These are phyloP conservation scores for Aphis craccivora DNA, from an alignment of 1,140 invertebrate genomes.

Conservation along the genomic window DNA sequence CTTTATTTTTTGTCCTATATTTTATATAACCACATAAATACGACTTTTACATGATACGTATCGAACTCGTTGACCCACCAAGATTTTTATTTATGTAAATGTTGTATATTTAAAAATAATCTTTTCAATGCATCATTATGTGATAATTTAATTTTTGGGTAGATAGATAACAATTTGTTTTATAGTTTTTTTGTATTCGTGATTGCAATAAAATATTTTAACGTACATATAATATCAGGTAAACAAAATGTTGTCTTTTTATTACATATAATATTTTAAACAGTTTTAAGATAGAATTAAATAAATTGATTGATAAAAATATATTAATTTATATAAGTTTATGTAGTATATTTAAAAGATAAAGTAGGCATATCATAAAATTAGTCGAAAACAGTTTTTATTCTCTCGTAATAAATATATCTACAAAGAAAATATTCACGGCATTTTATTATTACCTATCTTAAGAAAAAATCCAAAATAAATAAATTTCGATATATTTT, in stretches of 20 bases:
- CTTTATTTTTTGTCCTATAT: neutral
- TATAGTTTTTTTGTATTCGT: neutral
- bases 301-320: too few species aligned
- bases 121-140: neutral
- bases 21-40: neutral
- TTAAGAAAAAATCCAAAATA: neutral
- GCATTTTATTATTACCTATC: neutral
- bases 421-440: neutral
- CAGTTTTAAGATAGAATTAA: too few species aligned
- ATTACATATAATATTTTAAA: too few species aligned
- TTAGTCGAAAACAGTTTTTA: neutral
- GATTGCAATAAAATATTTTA: neutral
- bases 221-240: too few species aligned
- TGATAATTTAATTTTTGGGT: neutral
- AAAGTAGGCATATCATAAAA: neutral
- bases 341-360: neutral
- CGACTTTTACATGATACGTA: neutral
- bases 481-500: constrained; percentile 22
- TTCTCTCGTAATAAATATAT: neutral
- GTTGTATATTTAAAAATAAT: neutral
- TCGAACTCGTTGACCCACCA: too few species aligned
- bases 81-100: too few species aligned
- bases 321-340: too few species aligned
- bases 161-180: too few species aligned
- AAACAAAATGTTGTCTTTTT: too few species aligned